A percentile compares a stretch with the other conserved stretches of the same genome.
phyloP scores from a whole-genome alignment of 1,140 invertebrate genomes.

The Notospermus geniculatus region DNA sequence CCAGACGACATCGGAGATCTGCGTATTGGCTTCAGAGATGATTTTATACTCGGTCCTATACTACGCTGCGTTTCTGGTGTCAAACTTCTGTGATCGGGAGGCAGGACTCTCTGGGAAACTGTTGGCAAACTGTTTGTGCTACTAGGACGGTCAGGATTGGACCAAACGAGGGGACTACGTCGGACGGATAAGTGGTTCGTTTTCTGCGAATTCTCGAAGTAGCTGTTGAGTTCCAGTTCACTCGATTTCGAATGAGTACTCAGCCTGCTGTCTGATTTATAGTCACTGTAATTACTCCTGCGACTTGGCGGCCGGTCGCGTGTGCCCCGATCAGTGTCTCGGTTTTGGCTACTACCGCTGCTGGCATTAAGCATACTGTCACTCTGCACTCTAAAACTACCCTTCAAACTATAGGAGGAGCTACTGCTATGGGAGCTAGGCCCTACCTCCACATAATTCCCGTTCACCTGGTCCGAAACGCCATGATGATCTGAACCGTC shows the following conservation, averaged over 20 bases:
- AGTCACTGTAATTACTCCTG: too few relatives aligned
- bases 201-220: not conserved
- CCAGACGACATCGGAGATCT: not conserved
- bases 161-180: not conserved
- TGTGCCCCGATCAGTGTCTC: not conserved
- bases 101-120: not conserved
- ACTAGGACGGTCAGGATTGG: not conserved
- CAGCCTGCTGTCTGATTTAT: too few relatives aligned
- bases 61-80: not conserved
- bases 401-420: slow-evolving; percentile 21
- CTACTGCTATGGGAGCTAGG: not conserved
- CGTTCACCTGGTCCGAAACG: not conserved
- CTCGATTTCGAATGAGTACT: too few relatives aligned
- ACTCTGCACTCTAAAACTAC: slow-evolving; percentile 29
- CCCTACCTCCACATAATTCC: not conserved
- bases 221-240: not conserved
- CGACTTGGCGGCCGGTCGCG: too few relatives aligned
- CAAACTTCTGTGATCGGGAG: slow-evolving; percentile 3
- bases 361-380: slow-evolving; percentile 10
- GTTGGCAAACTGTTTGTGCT: not conserved
- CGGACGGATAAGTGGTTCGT: not conserved
- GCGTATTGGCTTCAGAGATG: not conserved
- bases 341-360: not conserved
- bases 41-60: not conserved
- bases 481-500: not conserved